Conservation (phyloP, 2,113 vertebrate genomes). For the Syngnathus typhle region DNA sequence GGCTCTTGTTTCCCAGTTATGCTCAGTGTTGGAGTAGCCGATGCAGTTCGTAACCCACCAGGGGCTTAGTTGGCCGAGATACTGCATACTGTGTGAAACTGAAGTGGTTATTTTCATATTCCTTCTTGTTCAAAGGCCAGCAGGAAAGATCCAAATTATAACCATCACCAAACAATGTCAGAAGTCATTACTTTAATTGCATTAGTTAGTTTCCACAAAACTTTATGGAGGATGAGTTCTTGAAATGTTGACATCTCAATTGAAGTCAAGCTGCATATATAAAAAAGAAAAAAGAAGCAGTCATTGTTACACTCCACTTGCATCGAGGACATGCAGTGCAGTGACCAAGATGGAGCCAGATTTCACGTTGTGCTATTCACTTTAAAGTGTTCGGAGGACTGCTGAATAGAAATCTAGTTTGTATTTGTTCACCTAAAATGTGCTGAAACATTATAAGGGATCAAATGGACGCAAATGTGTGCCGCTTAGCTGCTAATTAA, state of each 20-base stretch:
- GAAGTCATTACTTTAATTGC: not conserved
- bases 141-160: not conserved
- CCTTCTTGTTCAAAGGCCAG: constrained; percentile 18
- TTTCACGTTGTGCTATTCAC: not conserved
- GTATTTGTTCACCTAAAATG: not conserved
- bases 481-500: not conserved
- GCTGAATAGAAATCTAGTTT: not conserved
- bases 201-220: not conserved
- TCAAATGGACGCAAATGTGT: not conserved
- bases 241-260: not conserved
- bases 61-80: constrained; percentile 47
- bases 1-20: constrained; percentile 54
- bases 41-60: constrained; percentile 53
- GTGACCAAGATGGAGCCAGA: not conserved
- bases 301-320: not conserved
- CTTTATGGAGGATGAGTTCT: not conserved
- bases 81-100: constrained; percentile 34
- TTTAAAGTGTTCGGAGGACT: not conserved
- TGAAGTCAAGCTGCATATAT: not conserved
- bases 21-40: constrained; percentile 55
- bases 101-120: constrained; percentile 34
- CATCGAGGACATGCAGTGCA: not conserved
- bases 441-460: not conserved
- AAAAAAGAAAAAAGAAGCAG: not conserved
- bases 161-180: not conserved